Evolutionary conservation across 2,888 invertebrate species (phyloP), one percentile per base, ranked within the genome.

Genomic region (Acleris emargana): DNA sequence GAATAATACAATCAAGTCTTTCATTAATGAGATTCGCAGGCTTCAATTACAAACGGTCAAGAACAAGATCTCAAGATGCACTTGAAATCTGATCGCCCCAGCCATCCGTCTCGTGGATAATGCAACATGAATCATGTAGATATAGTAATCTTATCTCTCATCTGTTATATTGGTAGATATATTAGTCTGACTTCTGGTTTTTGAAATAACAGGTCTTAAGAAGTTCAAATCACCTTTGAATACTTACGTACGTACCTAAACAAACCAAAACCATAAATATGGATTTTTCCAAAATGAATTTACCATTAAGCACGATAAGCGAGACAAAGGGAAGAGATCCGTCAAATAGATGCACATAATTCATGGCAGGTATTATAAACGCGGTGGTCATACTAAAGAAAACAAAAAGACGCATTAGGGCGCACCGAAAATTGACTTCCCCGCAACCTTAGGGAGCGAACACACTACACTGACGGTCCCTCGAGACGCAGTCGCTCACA

Each of bases 331-430:
- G 68, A 58, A 74, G 71, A 72, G 76, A 54, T 50, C 66, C 57
- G 62, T 73, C 77, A 79, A 83, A 82, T 82, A 71, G 77, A 89
- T 89, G 90, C 84, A 86, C 89, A 89, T 90, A 85, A 91, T 89
- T 90, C 87, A 89, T 88, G 78, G 76, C 70, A 75, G 73, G 71
- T 72, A 70, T 68, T 73, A 69, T 74, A 73, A 79, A 72, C 68
- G 75, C 71, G 74, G 72, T 75, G 73, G 75, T 69, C 73, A 75
- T 69, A 73, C 68, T 72, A 73, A 72, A 62, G 62, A 73, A 72
- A 72, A 73, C 73, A 76, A 75, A 75, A 73, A 67, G 64, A 75
- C 70, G 70, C 71, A 67, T 73, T 73, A 78, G 76, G 77, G 74
- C 69, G 67, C 68, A 69, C 71, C 73, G 57, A 78, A 78, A 79